Evolutionary conservation across 2,113 vertebrate species (phyloP), one percentile per base, ranked within the genome.

Genomic region (Solenodon paradoxus): DNA sequence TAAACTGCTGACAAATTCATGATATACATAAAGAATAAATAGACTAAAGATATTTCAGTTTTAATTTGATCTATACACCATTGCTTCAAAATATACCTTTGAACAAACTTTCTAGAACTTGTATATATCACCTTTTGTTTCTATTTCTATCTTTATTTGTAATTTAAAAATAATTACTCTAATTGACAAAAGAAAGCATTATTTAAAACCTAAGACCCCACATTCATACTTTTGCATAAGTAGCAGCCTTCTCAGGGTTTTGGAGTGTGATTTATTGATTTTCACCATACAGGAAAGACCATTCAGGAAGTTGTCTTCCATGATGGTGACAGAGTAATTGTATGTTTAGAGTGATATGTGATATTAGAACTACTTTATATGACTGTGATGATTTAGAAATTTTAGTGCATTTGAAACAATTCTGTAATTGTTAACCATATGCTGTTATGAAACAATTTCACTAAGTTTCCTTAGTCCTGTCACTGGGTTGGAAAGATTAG

Each of bases 261-360:
- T 68, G 59, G 11, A 9, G 45, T 66, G 40, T 68, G 59, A 95
- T 90, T 95, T 94, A 95, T 57, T 88, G 92, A 84, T 71, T 93
- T 93, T 86, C 61, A 66, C 53, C 80, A 51, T 40, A 77, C 49
- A 28, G 22, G 63, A 87, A 49, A 93, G 5, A 40, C 84, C 83
- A 80, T n/a, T n/a, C 75, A 95, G 90, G 94, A 94, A 92, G 96
- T 78, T 84, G 53, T 87, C 94, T 91, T 90, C 59, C 38, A 75
- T 16, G 87, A 84, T 2, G 3, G 71, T 80, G 87, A 95, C 42
- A 71, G 83, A 77, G 19, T 90, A 97, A 90, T 87, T 90, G 40
- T 87, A 90, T 61, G 53, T 87, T 96, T 87, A 78, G 40, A 77
- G 24, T 81, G 32, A 97, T 93, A 92, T 77, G 42, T 92, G 47